Evolutionary conservation across 2,888 invertebrate species (phyloP).

Genomic region (Sminthurides aquaticus): DNA sequence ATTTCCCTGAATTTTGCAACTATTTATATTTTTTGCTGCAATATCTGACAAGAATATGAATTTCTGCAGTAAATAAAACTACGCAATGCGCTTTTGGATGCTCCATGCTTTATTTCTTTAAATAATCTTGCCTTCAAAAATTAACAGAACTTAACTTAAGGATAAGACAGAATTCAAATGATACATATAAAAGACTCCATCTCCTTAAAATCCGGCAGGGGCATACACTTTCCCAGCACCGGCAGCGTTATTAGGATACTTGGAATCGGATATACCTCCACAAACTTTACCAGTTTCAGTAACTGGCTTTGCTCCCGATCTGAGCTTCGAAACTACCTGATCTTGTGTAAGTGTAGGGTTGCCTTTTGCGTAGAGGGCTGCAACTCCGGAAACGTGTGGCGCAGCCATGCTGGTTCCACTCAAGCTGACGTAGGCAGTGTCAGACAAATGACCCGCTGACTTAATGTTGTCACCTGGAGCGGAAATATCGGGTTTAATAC

Average conservation of each 20-base stretch:
- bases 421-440: constrained; percentile 19
- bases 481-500: constrained; percentile 28
- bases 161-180: too few species aligned
- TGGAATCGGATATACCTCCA: constrained; percentile 18
- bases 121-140: too few species aligned
- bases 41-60: too few species aligned
- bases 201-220: too few species aligned
- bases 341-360: constrained; percentile 16
- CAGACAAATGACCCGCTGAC: constrained; percentile 23
- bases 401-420: too few species aligned
- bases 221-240: constrained; percentile 30
- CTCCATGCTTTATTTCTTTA: too few species aligned
- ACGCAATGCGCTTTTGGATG: too few species aligned
- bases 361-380: constrained; percentile 19
- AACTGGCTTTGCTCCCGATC: background rate
- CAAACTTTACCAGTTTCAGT: constrained; percentile 10
- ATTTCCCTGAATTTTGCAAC: too few species aligned
- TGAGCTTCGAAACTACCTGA: constrained; percentile 10
- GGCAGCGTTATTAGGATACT: constrained; percentile 24
- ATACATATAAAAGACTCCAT: too few species aligned
- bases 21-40: too few species aligned
- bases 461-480: constrained; percentile 26
- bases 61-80: too few species aligned
- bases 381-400: constrained; percentile 25
- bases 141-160: too few species aligned